Evolutionary conservation across 2,113 vertebrate genomes (phyloP).

Genomic region (Rhea pennata): DNA sequence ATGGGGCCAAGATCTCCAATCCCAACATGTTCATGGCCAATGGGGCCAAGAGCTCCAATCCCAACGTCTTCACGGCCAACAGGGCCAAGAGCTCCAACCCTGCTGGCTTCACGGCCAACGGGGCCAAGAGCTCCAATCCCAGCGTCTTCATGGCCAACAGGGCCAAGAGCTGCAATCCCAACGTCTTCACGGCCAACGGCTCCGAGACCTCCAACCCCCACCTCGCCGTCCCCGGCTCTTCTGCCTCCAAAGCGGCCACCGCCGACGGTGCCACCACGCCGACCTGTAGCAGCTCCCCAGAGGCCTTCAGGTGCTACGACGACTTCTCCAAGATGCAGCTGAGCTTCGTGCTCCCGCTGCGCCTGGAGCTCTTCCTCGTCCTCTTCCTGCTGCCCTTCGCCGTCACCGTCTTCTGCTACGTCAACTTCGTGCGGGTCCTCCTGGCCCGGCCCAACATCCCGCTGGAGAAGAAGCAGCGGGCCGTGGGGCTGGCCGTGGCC

Average conservation of each 20-base stretch:
- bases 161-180: no score
- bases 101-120: no score
- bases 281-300: rapidly evolving
- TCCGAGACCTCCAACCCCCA: not conserved
- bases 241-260: no score
- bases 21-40: no score
- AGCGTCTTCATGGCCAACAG: no score
- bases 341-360: not conserved
- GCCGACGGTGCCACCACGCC: no score
- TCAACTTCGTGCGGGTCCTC: constrained; percentile 62
- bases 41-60: not conserved
- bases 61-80: not conserved
- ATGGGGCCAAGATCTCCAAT: no score
- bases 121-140: no score
- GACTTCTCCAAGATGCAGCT: not conserved
- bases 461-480: constrained; percentile 41
- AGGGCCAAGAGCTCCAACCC: no score
- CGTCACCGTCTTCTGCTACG: constrained; percentile 72
- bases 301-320: constrained; percentile 33
- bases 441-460: constrained; percentile 57
- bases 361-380: constrained; percentile 66
- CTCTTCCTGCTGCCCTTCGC: constrained; percentile 70
- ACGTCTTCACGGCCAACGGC: rapidly evolving
- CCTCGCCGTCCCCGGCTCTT: no score
- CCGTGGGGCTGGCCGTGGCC: constrained; percentile 65